phyloP scores from a whole-genome alignment of 2,888 invertebrate genomes.

The Acleris literana region DNA sequence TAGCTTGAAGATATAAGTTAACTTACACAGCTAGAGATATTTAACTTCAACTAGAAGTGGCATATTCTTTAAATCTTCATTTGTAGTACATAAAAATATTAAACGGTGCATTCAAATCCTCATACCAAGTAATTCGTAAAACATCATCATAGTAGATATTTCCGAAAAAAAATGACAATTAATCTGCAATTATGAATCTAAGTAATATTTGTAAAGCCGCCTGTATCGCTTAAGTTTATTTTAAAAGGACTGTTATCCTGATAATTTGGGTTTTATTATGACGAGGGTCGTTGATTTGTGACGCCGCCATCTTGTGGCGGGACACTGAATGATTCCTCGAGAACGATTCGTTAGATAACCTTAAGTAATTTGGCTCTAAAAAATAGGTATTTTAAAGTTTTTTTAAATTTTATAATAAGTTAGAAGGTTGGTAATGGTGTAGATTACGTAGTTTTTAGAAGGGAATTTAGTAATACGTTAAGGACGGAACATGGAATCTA shows the following conservation, averaged over 20 bases:
- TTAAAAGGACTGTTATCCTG: conserved; percentile 37
- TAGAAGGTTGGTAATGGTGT: conserved; percentile 6
- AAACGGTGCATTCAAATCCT: too few relatives aligned
- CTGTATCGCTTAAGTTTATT: conserved; percentile 6
- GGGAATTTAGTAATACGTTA: too few relatives aligned
- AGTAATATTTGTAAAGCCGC: conserved; percentile 12
- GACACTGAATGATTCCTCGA: conserved; percentile 46
- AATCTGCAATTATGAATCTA: neutral
- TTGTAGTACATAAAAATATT: too few relatives aligned
- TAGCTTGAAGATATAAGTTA: too few relatives aligned
- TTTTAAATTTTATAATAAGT: neutral
- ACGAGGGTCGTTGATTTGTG: conserved; percentile 66
- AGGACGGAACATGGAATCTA: too few relatives aligned
- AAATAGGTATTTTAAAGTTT: conserved; percentile 9
- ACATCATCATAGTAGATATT: too few relatives aligned
- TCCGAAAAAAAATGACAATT: neutral
- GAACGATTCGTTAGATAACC: conserved; percentile 31
- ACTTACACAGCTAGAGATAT: too few relatives aligned
- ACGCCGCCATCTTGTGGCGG: conserved; percentile 43
- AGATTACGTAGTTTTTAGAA: neutral
- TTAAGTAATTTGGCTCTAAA: conserved; percentile 30
- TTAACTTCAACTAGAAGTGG: too few relatives aligned
- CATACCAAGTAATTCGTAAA: too few relatives aligned
- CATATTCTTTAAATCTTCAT: too few relatives aligned
- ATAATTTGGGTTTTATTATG: conserved; percentile 63